Evolutionary conservation across 1,140 invertebrate genomes (phyloP).

Genomic region (Lepidostoma basale): DNA sequence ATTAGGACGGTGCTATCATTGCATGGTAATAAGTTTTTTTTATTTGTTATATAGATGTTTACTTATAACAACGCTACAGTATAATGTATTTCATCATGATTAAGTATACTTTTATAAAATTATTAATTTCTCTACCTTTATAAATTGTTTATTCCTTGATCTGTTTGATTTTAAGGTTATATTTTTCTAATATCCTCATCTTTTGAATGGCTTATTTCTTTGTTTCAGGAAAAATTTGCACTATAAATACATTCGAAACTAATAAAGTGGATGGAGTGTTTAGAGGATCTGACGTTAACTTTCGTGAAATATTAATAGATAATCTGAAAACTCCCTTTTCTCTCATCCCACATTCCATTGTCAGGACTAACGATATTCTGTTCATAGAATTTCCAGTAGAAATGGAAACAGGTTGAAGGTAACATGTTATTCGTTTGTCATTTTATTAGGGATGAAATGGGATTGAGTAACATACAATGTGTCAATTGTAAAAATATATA

Average conservation of each 20-base stretch:
- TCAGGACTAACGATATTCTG: constrained; percentile 34
- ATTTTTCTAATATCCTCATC: background rate
- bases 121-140: constrained; percentile 7
- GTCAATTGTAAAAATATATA: too few relatives aligned
- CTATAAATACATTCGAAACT: constrained; percentile 33
- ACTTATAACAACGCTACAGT: too few relatives aligned
- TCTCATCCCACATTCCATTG: constrained; percentile 33
- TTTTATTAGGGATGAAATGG: too few relatives aligned
- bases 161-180: background rate
- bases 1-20: constrained; percentile 24
- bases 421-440: too few relatives aligned
- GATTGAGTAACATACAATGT: too few relatives aligned
- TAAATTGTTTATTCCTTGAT: background rate
- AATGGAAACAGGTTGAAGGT: background rate
- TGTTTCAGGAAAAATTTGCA: constrained; percentile 37
- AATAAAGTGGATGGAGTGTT: constrained; percentile 36
- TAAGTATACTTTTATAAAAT: too few relatives aligned
- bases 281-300: constrained; percentile 32
- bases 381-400: constrained; percentile 33
- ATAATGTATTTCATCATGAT: too few relatives aligned
- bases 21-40: constrained; percentile 26
- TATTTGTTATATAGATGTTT: too few relatives aligned
- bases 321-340: constrained; percentile 35
- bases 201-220: background rate
- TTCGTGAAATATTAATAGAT: constrained; percentile 37